phyloP scores from a whole-genome alignment of 2,888 invertebrate genomes.

The Hoplodrina ambigua region DNA sequence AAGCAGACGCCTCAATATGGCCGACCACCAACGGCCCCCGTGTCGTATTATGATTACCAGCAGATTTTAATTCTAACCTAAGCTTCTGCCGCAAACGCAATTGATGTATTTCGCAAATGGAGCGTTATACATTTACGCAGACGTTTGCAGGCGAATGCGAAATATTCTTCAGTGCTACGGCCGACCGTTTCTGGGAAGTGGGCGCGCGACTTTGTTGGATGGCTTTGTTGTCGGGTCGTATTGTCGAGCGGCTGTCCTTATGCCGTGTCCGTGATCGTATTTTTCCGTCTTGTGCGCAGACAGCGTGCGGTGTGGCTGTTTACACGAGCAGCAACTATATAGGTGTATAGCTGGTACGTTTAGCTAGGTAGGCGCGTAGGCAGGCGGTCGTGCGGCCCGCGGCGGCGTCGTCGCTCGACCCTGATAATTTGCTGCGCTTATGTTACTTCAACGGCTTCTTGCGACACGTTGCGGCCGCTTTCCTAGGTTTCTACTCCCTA shows the following conservation, averaged over 20 bases:
- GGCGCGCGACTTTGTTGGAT: constrained; percentile 71
- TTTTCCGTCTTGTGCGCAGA: constrained; percentile 78
- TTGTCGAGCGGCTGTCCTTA: constrained; percentile 78
- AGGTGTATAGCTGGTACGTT: constrained; percentile 68
- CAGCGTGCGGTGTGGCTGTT: constrained; percentile 75
- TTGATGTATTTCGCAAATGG: constrained; percentile 48
- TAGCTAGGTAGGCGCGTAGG: constrained; percentile 82
- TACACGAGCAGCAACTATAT: constrained; percentile 72
- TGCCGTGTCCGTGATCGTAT: constrained; percentile 80
- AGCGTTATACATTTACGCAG: constrained; percentile 59
- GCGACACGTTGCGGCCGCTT: constrained; percentile 83
- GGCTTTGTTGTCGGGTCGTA: constrained; percentile 71
- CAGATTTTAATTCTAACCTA: constrained; percentile 61
- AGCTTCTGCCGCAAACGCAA: constrained; percentile 32
- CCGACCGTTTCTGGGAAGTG: constrained; percentile 73
- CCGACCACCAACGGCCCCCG: constrained; percentile 74
- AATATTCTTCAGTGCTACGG: constrained; percentile 61
- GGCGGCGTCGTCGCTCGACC: constrained; percentile 85
- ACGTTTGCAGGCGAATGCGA: constrained; percentile 63
- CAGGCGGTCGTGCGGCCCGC: constrained; percentile 80
- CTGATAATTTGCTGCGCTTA: constrained; percentile 90
- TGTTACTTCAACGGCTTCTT: constrained; percentile 90
- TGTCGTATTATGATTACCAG: constrained; percentile 62
- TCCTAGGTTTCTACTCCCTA: constrained; percentile 82
- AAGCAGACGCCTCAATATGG: constrained; percentile 85